phyloP scores from a whole-genome alignment of 30 jellyfish, hydroid and myxozoan species.

The Euphysa ruthae region DNA sequence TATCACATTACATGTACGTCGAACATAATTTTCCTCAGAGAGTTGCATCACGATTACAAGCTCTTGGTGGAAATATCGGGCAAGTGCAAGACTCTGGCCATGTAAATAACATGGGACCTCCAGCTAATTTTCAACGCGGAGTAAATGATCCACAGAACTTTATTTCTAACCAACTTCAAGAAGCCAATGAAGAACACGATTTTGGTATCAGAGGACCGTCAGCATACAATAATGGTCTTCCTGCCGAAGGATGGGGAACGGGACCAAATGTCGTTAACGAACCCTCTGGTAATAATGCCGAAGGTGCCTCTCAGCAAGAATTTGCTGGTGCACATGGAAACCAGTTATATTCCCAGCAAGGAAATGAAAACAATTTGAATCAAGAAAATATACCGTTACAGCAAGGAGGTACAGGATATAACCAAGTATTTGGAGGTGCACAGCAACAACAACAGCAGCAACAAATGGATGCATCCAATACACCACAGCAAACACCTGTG shows the following conservation, averaged over 20 bases:
- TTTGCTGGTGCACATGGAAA: conserved; percentile 26
- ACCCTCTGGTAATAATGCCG: background rate
- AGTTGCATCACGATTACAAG: conserved; percentile 49
- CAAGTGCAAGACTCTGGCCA: conserved; percentile 39
- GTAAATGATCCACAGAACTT: background rate
- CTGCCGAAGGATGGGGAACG: conserved; percentile 4
- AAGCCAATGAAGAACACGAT: conserved; percentile 17
- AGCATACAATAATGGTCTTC: background rate
- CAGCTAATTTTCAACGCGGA: background rate
- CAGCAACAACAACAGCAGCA: too few relatives aligned
- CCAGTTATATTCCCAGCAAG: too few relatives aligned
- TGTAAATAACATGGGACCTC: conserved; percentile 21
- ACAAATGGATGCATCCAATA: too few relatives aligned
- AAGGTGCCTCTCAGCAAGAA: background rate
- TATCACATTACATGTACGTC: conserved; percentile 69
- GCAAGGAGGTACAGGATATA: background rate
- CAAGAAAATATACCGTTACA: background rate
- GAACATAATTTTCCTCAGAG: conserved; percentile 64
- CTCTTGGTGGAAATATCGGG: conserved; percentile 53
- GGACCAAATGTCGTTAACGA: background rate
- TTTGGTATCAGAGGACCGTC: conserved; percentile 1
- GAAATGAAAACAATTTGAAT: too few relatives aligned
- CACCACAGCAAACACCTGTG: background rate
- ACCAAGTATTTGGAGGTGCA: too few relatives aligned
- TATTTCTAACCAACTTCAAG: background rate